phyloP scores from a whole-genome alignment of 1,140 invertebrate genomes.

The Drosophila prosaltans region DNA sequence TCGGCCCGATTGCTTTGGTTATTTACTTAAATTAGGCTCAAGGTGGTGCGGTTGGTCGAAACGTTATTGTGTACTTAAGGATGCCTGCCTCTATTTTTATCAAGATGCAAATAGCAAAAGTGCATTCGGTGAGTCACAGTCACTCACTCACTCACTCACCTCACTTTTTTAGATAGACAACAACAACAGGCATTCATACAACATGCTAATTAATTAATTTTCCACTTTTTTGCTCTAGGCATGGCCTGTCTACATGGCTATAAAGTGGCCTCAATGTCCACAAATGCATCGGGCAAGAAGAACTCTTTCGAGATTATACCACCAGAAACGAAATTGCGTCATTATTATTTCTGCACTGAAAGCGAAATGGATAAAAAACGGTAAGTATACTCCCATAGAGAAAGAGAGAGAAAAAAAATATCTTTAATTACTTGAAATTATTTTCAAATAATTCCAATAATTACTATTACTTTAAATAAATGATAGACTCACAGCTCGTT shows the following conservation, averaged over 20 bases:
- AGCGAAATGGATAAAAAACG: conserved; percentile 97
- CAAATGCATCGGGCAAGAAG: conserved; percentile 89
- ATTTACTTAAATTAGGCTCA: conserved; percentile 91
- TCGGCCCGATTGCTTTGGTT: conserved; percentile 95
- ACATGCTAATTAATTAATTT: conserved; percentile 55
- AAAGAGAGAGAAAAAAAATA: too few species aligned
- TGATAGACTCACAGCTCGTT: too few species aligned
- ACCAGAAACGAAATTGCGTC: conserved; percentile 92
- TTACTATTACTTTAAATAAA: neutral
- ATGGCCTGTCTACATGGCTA: conserved; percentile 97
- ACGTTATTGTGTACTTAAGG: conserved; percentile 97
- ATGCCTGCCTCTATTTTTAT: conserved; percentile 97
- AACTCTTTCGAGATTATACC: conserved; percentile 96
- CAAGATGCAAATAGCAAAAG: conserved; percentile 92
- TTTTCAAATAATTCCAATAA: neutral
- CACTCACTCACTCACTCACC: neutral
- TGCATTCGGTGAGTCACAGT: conserved; percentile 89
- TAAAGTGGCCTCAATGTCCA: conserved; percentile 91
- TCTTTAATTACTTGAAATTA: neutral
- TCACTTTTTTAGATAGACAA: neutral
- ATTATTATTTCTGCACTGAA: conserved; percentile 96
- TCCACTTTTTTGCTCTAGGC: conserved; percentile 83
- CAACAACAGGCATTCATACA: conserved; percentile 32
- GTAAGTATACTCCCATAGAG: conserved; percentile 84
- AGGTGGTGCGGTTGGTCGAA: conserved; percentile 94